Conservation (phyloP, 2,797 vertebrate species). For the Yasuhikotakia modesta region DNA sequence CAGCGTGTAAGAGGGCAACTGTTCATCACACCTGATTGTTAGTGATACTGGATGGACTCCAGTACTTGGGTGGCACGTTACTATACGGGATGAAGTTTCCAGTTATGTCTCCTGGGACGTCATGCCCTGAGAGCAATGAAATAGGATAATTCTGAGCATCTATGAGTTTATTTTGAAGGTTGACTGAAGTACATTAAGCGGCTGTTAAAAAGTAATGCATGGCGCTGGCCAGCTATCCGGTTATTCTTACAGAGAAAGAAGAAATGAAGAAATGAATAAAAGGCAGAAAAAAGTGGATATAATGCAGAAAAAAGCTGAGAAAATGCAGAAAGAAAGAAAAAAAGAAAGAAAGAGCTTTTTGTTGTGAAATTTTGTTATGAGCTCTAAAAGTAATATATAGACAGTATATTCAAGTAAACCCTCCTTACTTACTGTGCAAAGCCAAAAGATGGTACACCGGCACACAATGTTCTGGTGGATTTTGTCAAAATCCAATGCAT, state of each 20-base stretch:
- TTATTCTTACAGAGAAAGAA: not conserved
- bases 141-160: slow-evolving; percentile 22
- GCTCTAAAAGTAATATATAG: slow-evolving; percentile 13
- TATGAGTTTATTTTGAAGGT: slow-evolving; percentile 40
- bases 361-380: slow-evolving; percentile 23
- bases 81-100: slow-evolving; percentile 51
- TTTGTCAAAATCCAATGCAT: not conserved
- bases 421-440: not conserved
- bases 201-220: slow-evolving; percentile 24
- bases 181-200: slow-evolving; percentile 33
- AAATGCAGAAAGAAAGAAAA: slow-evolving; percentile 23
- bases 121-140: slow-evolving; percentile 32
- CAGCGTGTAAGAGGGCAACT: slow-evolving; percentile 36
- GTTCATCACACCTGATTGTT: slow-evolving; percentile 61
- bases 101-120: slow-evolving; percentile 44
- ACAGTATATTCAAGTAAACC: not conserved
- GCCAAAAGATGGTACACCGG: not conserved
- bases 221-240: slow-evolving; percentile 14
- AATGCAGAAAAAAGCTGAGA: not conserved
- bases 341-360: slow-evolving; percentile 2
- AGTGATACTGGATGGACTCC: slow-evolving; percentile 56
- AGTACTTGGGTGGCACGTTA: slow-evolving; percentile 59
- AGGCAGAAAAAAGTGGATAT: too few relatives aligned
- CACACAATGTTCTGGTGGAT: slow-evolving; percentile 12
- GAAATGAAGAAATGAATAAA: too few relatives aligned